Evolutionary conservation across 2,888 invertebrate species (phyloP).

Genomic region (Coenonympha arcania): DNA sequence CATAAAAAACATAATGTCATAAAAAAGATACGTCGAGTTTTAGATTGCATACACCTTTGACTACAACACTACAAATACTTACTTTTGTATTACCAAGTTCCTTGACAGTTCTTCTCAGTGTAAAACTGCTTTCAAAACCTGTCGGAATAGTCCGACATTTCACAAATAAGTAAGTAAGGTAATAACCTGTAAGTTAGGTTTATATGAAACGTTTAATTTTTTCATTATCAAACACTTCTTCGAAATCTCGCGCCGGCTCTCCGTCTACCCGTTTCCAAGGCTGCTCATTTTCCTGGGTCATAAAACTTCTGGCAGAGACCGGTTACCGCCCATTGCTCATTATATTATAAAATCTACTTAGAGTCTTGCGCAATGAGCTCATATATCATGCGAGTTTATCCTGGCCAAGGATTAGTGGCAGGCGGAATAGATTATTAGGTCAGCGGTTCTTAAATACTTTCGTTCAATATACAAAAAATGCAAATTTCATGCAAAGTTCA

Average conservation of each 20-base stretch:
- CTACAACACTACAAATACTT: too few species aligned
- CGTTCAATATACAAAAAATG: not conserved
- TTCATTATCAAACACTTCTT: not conserved
- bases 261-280: constrained; percentile 20
- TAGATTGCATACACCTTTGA: too few species aligned
- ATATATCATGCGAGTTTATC: constrained; percentile 18
- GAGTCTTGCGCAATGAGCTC: constrained; percentile 12
- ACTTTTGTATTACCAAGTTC: too few species aligned
- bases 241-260: not conserved
- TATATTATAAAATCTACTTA: constrained; percentile 28
- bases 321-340: constrained; percentile 32
- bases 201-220: too few species aligned
- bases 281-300: constrained; percentile 26
- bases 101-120: not conserved
- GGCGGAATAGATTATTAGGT: not conserved
- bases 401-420: not conserved
- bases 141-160: too few species aligned
- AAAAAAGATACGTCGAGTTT: too few species aligned
- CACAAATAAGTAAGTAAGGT: too few species aligned
- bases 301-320: constrained; percentile 34
- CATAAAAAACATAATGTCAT: too few species aligned
- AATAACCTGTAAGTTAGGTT: too few species aligned
- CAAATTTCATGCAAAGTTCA: too few species aligned
- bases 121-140: too few species aligned
- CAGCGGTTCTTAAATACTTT: not conserved